Base-by-base conservation (phyloP, 2,113 vertebrate genomes). In the Melozone crissalis region DNA sequence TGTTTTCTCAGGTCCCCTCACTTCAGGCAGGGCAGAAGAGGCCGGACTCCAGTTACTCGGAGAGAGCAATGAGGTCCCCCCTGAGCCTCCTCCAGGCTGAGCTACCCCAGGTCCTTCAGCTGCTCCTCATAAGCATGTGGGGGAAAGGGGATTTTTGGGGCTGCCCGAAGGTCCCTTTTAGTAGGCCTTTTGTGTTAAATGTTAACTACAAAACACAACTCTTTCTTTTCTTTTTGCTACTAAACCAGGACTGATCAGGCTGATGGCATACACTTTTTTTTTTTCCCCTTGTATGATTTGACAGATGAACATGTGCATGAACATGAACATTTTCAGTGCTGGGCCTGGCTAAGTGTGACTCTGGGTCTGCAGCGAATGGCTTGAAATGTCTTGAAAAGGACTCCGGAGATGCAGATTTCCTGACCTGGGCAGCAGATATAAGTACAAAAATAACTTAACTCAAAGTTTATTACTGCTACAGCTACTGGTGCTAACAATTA, bases 91-190 rank as follows among this genome's bases (percentile, higher is more conserved):
- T 46, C 47, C 35, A 22, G n/a, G 12, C 43, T 13, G 0, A 73
- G 4, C 21, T 12, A 10, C 10, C 14, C 4, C 35, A 1, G 3
- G 1, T 28, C 22, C 28, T 37, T 81, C 44, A n/a, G 37, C 22
- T 1, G 2, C 59, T 19, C 44, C 33, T 58, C 28, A 5, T 8
- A 3, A 14, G 3, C 2, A 0, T 31, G 31, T 27, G 23, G 22
- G 51, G 28, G 20, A 72, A 72, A 51, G 22, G 44, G 3, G 7
- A 15, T 37, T 88, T 43, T 27, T 22, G 21, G 8, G 27, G 8
- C 4, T 51, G 15, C 5, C 0, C 2, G 17, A 27, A 26, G 14
- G 2, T 4, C 2, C 2, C 2, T 47, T 61, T 31, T 9, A 13
- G 0, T 5, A 22, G 13, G n/a, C 7, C 0, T 43, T 20, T 16